These are phyloP conservation scores for Nomada fucata DNA, from an alignment of 2,888 invertebrate genomes.

Conservation along the genomic window DNA sequence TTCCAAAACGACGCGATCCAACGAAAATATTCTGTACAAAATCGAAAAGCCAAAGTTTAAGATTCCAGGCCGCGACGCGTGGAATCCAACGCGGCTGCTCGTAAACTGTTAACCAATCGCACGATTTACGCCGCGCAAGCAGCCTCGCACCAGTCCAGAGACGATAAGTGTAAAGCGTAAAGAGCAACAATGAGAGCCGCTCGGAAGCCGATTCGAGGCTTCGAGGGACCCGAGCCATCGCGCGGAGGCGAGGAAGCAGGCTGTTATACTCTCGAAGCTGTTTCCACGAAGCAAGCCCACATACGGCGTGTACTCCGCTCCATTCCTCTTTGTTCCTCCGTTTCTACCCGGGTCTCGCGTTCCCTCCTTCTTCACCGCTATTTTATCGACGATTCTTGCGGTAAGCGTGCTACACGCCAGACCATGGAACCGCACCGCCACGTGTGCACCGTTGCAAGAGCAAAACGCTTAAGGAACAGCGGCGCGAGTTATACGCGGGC, in stretches of 20 bases:
- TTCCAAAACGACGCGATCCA: constrained; percentile 41
- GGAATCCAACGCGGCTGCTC: constrained; percentile 43
- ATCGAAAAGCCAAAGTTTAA: not conserved
- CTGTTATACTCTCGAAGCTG: constrained; percentile 31
- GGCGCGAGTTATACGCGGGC: constrained; percentile 45
- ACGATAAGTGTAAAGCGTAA: constrained; percentile 62
- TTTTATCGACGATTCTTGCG: constrained; percentile 57
- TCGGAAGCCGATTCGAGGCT: constrained; percentile 44
- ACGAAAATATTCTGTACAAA: constrained; percentile 20
- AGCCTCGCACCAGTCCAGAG: constrained; percentile 8
- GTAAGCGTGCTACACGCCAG: constrained; percentile 41
- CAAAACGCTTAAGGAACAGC: constrained; percentile 27
- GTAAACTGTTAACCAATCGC: constrained; percentile 38
- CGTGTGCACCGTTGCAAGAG: constrained; percentile 29
- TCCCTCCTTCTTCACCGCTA: constrained; percentile 22
- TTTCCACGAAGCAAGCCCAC: constrained; percentile 35
- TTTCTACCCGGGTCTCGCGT: not conserved
- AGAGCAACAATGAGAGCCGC: constrained; percentile 26
- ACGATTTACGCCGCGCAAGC: constrained; percentile 30
- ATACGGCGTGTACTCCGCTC: constrained; percentile 18
- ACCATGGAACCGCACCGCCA: constrained; percentile 25
- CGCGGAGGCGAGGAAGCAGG: constrained; percentile 8
- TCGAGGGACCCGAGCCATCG: not conserved
- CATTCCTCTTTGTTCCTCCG: not conserved
- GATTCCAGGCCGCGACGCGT: not conserved